Evolutionary conservation across 2,113 vertebrate species (phyloP), one percentile per base, ranked within the genome.

Genomic region (Argyrosomus japonicus): DNA sequence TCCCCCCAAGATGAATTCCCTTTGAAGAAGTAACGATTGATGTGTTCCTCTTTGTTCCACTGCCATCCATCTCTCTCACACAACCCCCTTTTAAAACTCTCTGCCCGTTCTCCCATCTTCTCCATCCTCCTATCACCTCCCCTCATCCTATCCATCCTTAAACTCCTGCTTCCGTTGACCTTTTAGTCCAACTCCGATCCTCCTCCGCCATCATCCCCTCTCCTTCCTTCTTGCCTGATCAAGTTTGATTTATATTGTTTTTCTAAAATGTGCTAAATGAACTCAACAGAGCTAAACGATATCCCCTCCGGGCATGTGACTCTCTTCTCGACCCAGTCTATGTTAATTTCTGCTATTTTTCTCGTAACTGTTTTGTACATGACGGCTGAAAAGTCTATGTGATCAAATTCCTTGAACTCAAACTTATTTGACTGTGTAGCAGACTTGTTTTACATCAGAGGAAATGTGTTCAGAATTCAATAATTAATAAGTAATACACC

Each of bases 21-120:
- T 82, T 85, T 84, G 85, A 87, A 84, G 83, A 73, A 87, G 54
- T 18, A 73, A 27, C 68, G 32, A 81, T 79, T 87, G 83, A 91
- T 87, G 84, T 73, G 43, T 76, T 88, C 50, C 32, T 60, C 87
- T 83, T 84, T 87, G 79, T 90, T 87, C 80, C 23, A 13, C 69
- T 87, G 80, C 84, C 87, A 89, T 75, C 72, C 77, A 76, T 69
- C 67, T 9, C 68, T 11, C 60, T 54, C 36, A 6, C 29, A 25
- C 10, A 11, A 29, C 50, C 21, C n/a, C 40, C 57, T 12, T n/a
- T 63, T 76, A 36, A 68, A 68, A 60, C 56, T 82, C 53, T 47
- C 10, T 45, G 14, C 67, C 69, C 63, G 9, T 51, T 32, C 29
- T 7, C 47, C 6, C 19, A 12, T 9, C 47, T 32, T 9, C 61